phyloP scores from a whole-genome alignment of 2,797 vertebrate species.

The Oceanodroma leucorhoa region DNA sequence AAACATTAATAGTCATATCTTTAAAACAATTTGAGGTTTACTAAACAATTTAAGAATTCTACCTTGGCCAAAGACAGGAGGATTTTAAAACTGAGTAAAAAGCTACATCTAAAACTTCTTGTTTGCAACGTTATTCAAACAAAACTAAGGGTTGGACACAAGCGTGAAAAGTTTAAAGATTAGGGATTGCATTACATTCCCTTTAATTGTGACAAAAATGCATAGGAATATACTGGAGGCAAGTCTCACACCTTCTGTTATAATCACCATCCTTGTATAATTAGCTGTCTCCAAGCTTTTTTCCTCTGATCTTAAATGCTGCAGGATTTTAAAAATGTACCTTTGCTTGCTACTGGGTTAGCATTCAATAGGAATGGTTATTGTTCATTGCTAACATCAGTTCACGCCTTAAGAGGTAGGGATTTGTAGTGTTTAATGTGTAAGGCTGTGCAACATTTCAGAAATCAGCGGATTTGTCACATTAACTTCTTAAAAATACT shows the following conservation, averaged over 20 bases:
- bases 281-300: not conserved
- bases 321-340: not conserved
- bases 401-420: not conserved
- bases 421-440: not conserved
- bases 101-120: not conserved
- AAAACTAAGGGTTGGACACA: not conserved
- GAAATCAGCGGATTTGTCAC: slow-evolving; percentile 35
- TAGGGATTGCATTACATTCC: not conserved
- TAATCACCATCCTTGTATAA: not conserved
- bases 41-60: not conserved
- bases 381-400: not conserved
- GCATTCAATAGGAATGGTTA: not conserved
- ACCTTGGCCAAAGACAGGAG: not conserved
- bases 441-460: not conserved
- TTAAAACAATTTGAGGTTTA: not conserved
- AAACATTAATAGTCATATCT: not conserved
- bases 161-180: not conserved
- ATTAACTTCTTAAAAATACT: slow-evolving; percentile 44
- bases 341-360: not conserved
- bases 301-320: not conserved
- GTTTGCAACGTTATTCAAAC: not conserved
- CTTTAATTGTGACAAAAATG: not conserved
- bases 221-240: not conserved
- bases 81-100: not conserved
- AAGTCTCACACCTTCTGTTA: not conserved